Conservation (phyloP, 2,113 vertebrate species). For the Rhineura floridana region DNA sequence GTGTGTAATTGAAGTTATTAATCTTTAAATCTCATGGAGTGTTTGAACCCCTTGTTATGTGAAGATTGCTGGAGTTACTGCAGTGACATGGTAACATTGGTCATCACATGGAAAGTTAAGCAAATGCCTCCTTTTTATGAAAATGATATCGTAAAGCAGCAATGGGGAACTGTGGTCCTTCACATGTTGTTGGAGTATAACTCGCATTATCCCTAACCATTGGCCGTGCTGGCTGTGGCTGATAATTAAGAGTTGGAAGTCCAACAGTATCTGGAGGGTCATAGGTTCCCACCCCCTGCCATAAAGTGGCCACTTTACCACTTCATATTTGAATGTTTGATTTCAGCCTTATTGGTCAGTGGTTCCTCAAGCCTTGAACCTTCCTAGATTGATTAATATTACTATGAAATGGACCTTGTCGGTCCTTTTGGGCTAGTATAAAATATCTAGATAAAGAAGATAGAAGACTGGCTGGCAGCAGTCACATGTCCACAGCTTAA, state of each 20-base stretch:
- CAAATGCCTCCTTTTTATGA: neutral
- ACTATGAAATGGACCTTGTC: neutral
- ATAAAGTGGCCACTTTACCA: neutral
- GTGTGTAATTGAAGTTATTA: neutral
- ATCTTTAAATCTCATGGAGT: neutral
- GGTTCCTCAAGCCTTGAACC: neutral
- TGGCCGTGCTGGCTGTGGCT: neutral
- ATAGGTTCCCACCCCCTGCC: neutral
- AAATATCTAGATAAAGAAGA: neutral
- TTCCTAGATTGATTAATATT: neutral
- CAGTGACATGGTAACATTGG: neutral
- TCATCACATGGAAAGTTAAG: neutral
- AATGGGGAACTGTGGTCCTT: neutral
- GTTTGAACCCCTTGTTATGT: neutral
- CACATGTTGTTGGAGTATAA: neutral
- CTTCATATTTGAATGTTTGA: neutral
- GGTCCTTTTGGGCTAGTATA: neutral
- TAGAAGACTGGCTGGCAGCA: neutral
- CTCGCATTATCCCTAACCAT: neutral
- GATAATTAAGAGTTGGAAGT: neutral
- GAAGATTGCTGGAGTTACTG: neutral
- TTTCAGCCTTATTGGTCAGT: neutral
- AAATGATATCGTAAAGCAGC: neutral
- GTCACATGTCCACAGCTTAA: neutral
- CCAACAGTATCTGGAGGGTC: neutral